Percentiles rank a stretch among this genome's conserved stretches.
Conservation (phyloP, 2,888 invertebrate genomes). For the Abrostola tripartita region DNA sequence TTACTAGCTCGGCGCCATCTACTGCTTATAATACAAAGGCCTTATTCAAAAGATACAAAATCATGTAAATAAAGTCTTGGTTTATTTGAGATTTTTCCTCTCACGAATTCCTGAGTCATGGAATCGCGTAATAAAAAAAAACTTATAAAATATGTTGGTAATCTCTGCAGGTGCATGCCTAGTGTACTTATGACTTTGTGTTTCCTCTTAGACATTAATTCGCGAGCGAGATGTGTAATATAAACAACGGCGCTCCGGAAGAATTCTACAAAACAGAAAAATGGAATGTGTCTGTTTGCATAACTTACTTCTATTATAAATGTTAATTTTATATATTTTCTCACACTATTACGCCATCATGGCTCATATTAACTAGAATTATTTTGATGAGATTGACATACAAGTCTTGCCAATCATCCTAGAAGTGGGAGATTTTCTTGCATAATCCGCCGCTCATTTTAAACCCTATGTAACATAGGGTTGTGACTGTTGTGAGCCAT, state of each 20-base stretch:
- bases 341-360: neutral
- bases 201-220: conserved; percentile 59
- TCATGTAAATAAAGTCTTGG: neutral
- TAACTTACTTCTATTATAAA: conserved; percentile 12
- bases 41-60: neutral
- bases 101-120: conserved; percentile 35
- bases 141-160: conserved; percentile 44
- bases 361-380: neutral
- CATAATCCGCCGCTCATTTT: too few species aligned
- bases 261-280: conserved; percentile 48
- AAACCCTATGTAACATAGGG: too few species aligned
- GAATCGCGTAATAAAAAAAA: conserved; percentile 23
- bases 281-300: conserved; percentile 31
- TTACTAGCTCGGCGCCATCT: too few species aligned
- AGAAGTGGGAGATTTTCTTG: too few species aligned
- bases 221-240: conserved; percentile 53
- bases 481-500: too few species aligned
- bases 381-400: neutral
- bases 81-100: conserved; percentile 7
- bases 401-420: too few species aligned
- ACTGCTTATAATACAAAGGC: too few species aligned
- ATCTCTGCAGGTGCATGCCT: conserved; percentile 39
- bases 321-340: conserved; percentile 4
- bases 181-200: conserved; percentile 44
- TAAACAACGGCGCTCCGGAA: conserved; percentile 39